Base-by-base conservation (phyloP, 1,140 invertebrate species). In the Thaumatotibia leucotreta region DNA sequence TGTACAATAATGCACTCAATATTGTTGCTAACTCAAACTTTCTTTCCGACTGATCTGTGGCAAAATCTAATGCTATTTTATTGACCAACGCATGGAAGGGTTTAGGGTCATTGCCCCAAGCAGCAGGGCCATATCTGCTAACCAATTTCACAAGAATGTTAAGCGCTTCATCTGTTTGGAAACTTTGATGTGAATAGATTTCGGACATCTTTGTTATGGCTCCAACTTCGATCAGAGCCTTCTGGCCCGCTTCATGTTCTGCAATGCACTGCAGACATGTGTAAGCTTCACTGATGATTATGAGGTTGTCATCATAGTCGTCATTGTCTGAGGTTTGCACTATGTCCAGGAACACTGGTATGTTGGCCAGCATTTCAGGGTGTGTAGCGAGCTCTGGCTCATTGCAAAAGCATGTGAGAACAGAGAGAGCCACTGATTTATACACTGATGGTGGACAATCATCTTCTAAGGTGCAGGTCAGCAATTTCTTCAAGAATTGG, bases 211-310 rank as follows among this genome's bases (percentile, higher is more conserved):
- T 96, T 4, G 93, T 92, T 65, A 97, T 94, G 11, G 95, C 96
- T 61, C 95, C 95, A 14, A 95, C 93, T 66, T 95, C 94, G 45
- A 96, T 92, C 0, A 98, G 86, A 8, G 95, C 94, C 76, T 95
- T 94, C 78, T 95, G 94, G 0, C 96, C 96, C 0, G 94, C 93
- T 66, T 94, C 92, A 81, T 94, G 93, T 66, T 93, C 92, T 9
- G 96, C 95, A 62, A 97, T 96, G 69, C 93, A 94, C 80, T 96
- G 95, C 8, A 98, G 86, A 74, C 97, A 97, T 64, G 94, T 94
- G 79, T 97, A 97, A 1, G 96, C 94, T 86, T 98, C 97, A 79
- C 95, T 96, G 2, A 97, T 95, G n/a, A 97, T 94, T 66, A 97
- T 96, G 4, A 98, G 92, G 79, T 95, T 95, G 75, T 97, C 96